These are phyloP conservation scores for Macrocentrus cingulum DNA, from an alignment of 1,140 invertebrate species.

Conservation along the genomic window DNA sequence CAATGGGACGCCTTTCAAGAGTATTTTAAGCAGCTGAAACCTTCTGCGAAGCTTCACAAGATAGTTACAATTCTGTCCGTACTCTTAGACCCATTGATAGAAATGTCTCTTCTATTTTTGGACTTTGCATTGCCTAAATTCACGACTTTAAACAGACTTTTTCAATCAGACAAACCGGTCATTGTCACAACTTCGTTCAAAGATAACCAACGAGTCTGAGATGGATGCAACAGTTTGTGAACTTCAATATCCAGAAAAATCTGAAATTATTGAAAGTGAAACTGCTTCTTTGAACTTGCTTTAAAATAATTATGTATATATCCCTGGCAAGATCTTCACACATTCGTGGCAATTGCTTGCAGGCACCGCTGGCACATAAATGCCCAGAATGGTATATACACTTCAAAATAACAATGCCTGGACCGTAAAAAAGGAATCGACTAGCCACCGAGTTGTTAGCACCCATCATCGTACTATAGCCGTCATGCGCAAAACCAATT, in stretches of 20 bases:
- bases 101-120: constrained; percentile 15
- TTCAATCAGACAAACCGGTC: too few species aligned
- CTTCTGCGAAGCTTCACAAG: constrained; percentile 22
- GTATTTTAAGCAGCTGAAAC: constrained; percentile 26
- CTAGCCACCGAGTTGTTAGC: constrained; percentile 40
- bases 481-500: constrained; percentile 50
- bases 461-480: constrained; percentile 50
- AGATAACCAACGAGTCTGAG: constrained; percentile 33
- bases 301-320: constrained; percentile 40
- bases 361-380: constrained; percentile 43
- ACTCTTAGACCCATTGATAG: neutral
- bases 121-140: constrained; percentile 22
- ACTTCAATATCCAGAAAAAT: constrained; percentile 32
- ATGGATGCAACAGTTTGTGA: constrained; percentile 36
- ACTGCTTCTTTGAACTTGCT: constrained; percentile 36
- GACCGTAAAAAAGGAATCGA: constrained; percentile 25
- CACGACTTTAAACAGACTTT: too few species aligned
- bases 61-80: constrained; percentile 12
- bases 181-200: constrained; percentile 26
- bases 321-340: constrained; percentile 39
- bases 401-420: constrained; percentile 22
- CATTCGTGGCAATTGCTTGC: constrained; percentile 37
- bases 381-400: constrained; percentile 22
- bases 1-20: constrained; percentile 20
- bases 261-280: constrained; percentile 33